These are phyloP conservation scores for Peribatodes rhomboidaria DNA, from an alignment of 2,888 invertebrate species.

Conservation along the genomic window DNA sequence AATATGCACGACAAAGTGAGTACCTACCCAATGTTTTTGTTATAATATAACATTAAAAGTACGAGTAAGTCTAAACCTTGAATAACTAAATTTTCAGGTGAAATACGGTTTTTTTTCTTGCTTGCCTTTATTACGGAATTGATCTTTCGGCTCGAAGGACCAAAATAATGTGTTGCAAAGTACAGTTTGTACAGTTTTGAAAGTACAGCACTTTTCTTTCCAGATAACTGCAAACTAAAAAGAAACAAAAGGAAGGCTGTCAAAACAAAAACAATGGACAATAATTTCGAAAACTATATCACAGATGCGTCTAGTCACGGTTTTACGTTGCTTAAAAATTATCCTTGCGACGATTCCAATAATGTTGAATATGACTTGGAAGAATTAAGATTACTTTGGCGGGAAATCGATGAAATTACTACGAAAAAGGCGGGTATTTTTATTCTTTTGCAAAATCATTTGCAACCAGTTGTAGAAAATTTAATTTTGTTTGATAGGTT, in stretches of 20 bases:
- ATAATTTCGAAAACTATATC: conserved; percentile 68
- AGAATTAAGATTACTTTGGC: conserved; percentile 68
- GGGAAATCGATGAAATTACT: conserved; percentile 51
- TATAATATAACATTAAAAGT: too few relatives aligned
- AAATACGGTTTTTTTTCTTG: too few relatives aligned
- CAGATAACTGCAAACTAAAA: conserved; percentile 81
- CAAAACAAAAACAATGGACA: conserved; percentile 60
- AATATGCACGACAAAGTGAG: conserved; percentile 87
- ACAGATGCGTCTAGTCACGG: conserved; percentile 61
- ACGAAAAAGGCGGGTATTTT: conserved; percentile 71
- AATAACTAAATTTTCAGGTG: background rate
- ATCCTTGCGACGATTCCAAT: conserved; percentile 8
- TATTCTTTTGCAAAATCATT: conserved; percentile 68
- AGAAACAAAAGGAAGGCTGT: conserved; percentile 79
- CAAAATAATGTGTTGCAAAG: background rate
- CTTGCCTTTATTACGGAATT: too few relatives aligned
- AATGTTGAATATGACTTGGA: conserved; percentile 55
- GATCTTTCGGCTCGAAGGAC: conserved; percentile 23
- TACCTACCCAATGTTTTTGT: too few relatives aligned
- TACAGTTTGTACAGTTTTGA: too few relatives aligned
- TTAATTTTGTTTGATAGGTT: conserved; percentile 73
- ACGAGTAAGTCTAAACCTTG: too few relatives aligned
- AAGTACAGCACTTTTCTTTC: conserved; percentile 49
- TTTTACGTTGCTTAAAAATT: conserved; percentile 57
- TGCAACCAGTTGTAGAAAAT: conserved; percentile 76